Percentiles rank a stretch among this genome's conserved stretches.
Evolutionary conservation across 2,113 vertebrate genomes (phyloP).

Genomic region (Orcinus orca): DNA sequence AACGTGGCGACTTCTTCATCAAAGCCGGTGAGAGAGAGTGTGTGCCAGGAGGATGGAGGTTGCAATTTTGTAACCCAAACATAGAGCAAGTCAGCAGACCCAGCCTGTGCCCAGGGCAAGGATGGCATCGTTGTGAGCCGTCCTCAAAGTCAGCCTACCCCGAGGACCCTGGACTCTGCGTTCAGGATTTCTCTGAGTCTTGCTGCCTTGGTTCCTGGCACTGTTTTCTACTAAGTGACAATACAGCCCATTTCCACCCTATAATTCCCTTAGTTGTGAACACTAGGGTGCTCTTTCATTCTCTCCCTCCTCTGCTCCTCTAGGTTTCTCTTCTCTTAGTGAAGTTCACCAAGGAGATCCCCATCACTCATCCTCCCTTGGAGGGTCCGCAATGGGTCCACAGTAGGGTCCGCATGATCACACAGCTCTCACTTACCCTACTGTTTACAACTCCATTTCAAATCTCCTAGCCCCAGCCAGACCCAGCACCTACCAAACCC

Average conservation of each 20-base stretch:
- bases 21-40: neutral
- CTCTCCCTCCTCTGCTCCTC: neutral
- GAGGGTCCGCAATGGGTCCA: neutral
- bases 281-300: neutral
- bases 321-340: neutral
- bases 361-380: fast-evolving
- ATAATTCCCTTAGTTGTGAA: neutral
- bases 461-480: neutral
- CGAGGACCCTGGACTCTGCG: neutral
- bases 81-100: neutral
- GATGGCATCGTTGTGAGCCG: too few species aligned
- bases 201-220: neutral
- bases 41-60: neutral
- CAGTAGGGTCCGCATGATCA: neutral
- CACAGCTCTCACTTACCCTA: too few species aligned
- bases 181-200: neutral
- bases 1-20: neutral
- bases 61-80: neutral
- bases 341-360: neutral
- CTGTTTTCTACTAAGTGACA: neutral
- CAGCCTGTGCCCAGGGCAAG: neutral
- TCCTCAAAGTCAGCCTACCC: neutral
- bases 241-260: neutral
- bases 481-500: neutral
- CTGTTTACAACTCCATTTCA: neutral